Percentiles rank a stretch among this genome's conserved stretches.
These are phyloP conservation scores for Melieria crassipennis DNA, from an alignment of 2,888 invertebrate genomes.

Conservation along the genomic window DNA sequence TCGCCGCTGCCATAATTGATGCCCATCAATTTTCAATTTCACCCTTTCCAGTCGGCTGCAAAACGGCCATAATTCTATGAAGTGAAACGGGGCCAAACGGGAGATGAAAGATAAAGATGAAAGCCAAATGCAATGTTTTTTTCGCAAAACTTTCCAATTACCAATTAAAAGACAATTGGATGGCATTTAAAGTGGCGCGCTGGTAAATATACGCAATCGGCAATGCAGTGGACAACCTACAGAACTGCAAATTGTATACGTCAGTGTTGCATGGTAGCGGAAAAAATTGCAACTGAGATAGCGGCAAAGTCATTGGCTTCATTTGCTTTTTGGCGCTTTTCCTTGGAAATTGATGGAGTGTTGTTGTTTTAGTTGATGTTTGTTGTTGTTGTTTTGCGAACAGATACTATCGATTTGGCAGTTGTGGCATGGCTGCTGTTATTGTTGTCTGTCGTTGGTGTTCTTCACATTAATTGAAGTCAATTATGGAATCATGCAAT, in stretches of 20 bases:
- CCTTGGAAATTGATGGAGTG: not conserved
- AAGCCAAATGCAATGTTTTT: not conserved
- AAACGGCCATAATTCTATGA: not conserved
- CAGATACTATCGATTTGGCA: not conserved
- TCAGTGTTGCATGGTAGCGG: not conserved
- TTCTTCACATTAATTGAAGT: conserved; percentile 27
- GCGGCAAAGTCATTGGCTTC: not conserved
- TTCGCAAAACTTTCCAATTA: conserved; percentile 7
- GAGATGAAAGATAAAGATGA: not conserved
- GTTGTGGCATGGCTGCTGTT: not conserved
- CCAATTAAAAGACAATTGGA: conserved; percentile 15
- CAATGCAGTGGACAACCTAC: not conserved
- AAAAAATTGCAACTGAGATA: not conserved
- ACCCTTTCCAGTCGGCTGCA: not conserved
- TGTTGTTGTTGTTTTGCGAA: not conserved
- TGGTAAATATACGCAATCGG: not conserved
- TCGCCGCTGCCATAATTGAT: not conserved
- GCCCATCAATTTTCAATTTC: not conserved
- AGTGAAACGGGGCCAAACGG: not conserved
- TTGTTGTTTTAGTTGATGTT: not conserved
- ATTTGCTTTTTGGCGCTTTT: no score
- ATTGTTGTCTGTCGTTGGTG: conserved; percentile 5
- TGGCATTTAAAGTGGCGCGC: not conserved
- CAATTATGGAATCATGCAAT: conserved; percentile 31
- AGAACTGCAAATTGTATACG: not conserved